Percentiles rank a stretch among this genome's conserved stretches.
Conservation (phyloP, 2,888 invertebrate genomes). For the Protophormia terraenovae region DNA sequence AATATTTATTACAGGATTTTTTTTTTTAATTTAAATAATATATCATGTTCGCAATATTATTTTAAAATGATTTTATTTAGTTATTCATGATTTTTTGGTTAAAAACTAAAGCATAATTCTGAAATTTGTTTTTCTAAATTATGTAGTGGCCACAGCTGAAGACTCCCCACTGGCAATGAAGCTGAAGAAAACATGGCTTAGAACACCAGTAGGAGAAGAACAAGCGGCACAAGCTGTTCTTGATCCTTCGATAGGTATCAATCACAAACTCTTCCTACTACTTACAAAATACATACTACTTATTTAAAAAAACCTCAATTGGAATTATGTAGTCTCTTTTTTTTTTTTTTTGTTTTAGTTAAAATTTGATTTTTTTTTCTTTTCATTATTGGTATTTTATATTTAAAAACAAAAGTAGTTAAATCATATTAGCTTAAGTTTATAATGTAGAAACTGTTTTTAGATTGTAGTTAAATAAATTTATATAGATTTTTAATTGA, state of each 20-base stretch:
- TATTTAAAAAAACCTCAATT: slow-evolving; percentile 39
- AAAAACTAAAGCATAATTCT: slow-evolving; percentile 44
- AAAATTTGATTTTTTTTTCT: slow-evolving; percentile 34
- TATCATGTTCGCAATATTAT: no score
- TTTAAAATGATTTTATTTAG: background rate
- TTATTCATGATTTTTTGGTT: background rate
- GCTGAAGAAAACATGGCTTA: slow-evolving; percentile 88
- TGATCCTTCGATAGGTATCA: slow-evolving; percentile 86
- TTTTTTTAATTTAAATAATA: no score
- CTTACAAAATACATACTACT: slow-evolving; percentile 49
- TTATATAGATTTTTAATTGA: no score
- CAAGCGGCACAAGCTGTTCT: slow-evolving; percentile 86
- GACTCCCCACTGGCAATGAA: slow-evolving; percentile 86
- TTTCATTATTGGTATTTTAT: slow-evolving; percentile 12
- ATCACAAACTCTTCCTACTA: slow-evolving; percentile 43
- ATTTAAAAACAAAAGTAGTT: slow-evolving; percentile 3
- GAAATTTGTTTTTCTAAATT: slow-evolving; percentile 64
- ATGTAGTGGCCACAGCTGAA: slow-evolving; percentile 86
- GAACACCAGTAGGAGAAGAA: slow-evolving; percentile 87
- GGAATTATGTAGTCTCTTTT: slow-evolving; percentile 39
- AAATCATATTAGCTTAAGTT: background rate
- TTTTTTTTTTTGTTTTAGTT: slow-evolving; percentile 24
- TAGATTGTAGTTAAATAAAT: slow-evolving; percentile 16
- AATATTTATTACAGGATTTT: no score
- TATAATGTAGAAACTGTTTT: slow-evolving; percentile 19